Evolutionary conservation across 92 coral and sea anemone species (phyloP).

Genomic region (Actinostola sp.): DNA sequence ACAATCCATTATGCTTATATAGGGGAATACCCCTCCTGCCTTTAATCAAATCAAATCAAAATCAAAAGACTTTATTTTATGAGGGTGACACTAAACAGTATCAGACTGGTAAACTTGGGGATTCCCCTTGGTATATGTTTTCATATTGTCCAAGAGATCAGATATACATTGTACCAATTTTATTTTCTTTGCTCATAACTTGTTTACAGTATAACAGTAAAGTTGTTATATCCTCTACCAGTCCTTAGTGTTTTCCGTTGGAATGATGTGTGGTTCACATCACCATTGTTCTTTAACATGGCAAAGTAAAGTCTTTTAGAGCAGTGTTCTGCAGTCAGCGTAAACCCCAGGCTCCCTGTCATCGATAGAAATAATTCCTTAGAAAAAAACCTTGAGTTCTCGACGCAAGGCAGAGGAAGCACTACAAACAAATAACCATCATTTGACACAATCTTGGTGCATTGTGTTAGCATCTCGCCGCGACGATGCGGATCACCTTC

Average conservation of each 20-base stretch:
- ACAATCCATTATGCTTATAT: no score
- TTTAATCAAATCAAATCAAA: no score
- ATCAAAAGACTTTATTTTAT: no score
- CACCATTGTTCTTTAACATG: constrained; percentile 53
- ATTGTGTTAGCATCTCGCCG: constrained; percentile 64
- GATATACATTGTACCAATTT: no score
- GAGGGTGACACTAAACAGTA: no score
- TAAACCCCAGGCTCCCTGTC: constrained; percentile 68
- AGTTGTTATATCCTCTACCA: constrained; percentile 63
- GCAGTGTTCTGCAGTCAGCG: constrained; percentile 21
- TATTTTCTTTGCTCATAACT: background rate
- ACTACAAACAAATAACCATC: constrained; percentile 55
- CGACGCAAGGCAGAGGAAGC: constrained; percentile 63
- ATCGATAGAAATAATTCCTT: constrained; percentile 46
- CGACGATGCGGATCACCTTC: constrained; percentile 60
- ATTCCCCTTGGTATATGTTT: no score
- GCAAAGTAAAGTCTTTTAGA: constrained; percentile 53
- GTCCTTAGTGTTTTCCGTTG: constrained; percentile 48
- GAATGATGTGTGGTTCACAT: constrained; percentile 22
- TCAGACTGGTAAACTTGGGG: no score
- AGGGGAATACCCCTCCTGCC: no score
- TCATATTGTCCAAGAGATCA: no score
- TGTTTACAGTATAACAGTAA: constrained; percentile 46
- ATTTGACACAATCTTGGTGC: constrained; percentile 29
- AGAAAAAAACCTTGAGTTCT: constrained; percentile 62